Percentiles rank a stretch among this genome's conserved stretches.
phyloP scores from a whole-genome alignment of 2,113 vertebrate genomes.

The Phylloscopus trochilus region DNA sequence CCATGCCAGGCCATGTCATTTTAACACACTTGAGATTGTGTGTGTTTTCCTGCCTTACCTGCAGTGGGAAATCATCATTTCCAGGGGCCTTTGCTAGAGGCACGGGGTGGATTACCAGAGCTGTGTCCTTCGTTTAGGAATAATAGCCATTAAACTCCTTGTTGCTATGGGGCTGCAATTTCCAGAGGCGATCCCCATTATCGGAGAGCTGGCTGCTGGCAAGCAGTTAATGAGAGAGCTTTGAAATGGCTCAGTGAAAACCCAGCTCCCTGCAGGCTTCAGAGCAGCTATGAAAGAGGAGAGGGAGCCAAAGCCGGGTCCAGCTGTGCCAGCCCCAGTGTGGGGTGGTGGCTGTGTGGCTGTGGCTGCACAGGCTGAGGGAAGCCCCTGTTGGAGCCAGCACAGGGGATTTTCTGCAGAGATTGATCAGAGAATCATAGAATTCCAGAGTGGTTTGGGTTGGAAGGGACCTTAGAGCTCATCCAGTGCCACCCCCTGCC shows the following conservation, averaged over 20 bases:
- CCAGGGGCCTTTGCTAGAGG: neutral
- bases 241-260: neutral
- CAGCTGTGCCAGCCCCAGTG: neutral
- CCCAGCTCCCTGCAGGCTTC: constrained; percentile 29
- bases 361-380: neutral
- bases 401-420: neutral
- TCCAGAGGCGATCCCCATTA: constrained; percentile 45
- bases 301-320: neutral
- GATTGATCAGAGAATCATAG: rapidly evolving
- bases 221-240: constrained; percentile 50
- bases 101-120: neutral
- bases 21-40: neutral
- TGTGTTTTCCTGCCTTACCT: neutral
- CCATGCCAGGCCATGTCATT: neutral
- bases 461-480: neutral
- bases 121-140: constrained; percentile 8
- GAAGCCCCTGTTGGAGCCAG: neutral
- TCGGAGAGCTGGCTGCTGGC: constrained; percentile 18
- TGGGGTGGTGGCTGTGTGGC: neutral
- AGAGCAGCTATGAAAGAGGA: neutral
- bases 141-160: constrained; percentile 49
- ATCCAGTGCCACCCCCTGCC: neutral
- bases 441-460: neutral
- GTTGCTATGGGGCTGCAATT: constrained; percentile 60
- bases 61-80: neutral